Evolutionary conservation across 2,888 invertebrate genomes (phyloP), one percentile per base, ranked within the genome.

Genomic region (Lithophane semibrunnea): DNA sequence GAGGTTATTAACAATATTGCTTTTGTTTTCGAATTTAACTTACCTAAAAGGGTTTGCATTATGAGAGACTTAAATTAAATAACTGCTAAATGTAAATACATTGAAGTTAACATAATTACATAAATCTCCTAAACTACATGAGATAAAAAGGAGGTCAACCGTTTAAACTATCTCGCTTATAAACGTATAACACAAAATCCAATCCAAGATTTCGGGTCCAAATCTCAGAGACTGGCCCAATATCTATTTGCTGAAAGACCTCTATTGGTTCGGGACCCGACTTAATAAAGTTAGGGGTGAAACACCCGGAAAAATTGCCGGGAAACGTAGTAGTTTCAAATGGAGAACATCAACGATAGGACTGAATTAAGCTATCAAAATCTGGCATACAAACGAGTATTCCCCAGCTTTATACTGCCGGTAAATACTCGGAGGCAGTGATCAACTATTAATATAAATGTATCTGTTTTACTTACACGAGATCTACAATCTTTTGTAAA

Each of bases 231-330:
- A 75, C 79, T 67, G 56, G 29, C 61, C 60, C 79, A 79, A 89
- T 87, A 87, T 87, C 79, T 87, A 82, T 89, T 84, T 88, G 72
- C 58, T n/a, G 66, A 78, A 75, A 81, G 82, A 77, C 69, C 74
- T 72, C 80, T 81, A 88, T 88, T 88, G 88, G 82, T 84, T 86
- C 71, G 69, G 79, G 68, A 76, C 79, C 83, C 80, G 61, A 83
- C 80, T 78, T 83, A 88, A 89, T 88, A 88, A 89, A 86, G 80
- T 89, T 83, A 84, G 81, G 75, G 75, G 54, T 73, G 70, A 68
- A 84, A 60, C 61, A 74, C 73, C 80, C 89, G 75, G 79, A 86
- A 88, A 88, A 88, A 83, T 70, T 77, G 77, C 52, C 58, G 72
- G 79, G 60, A 70, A 83, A 79, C 73, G 66, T 83, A 77, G 71